Conservation (phyloP, 1,140 invertebrate genomes). For the Drosophila tristis region DNA sequence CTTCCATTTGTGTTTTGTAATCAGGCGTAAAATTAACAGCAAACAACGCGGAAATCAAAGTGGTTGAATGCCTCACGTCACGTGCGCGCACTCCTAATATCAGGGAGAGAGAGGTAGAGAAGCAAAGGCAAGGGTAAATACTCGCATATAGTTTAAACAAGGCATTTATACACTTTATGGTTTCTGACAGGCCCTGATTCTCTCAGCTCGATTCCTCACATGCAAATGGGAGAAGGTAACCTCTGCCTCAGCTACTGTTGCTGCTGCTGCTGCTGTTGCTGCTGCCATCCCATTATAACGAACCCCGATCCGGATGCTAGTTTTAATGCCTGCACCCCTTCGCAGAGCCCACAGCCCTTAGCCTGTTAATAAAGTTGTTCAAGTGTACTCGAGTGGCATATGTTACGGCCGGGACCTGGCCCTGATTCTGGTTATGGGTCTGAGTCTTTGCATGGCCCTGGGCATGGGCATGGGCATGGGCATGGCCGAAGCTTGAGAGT, state of each 20-base stretch:
- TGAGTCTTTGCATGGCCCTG: not conserved
- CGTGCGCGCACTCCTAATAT: conserved; percentile 68
- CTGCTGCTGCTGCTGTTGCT: too few relatives aligned
- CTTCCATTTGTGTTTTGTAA: conserved; percentile 28
- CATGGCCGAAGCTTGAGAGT: conserved; percentile 39
- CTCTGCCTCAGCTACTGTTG: conserved; percentile 5
- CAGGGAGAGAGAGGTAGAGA: conserved; percentile 45
- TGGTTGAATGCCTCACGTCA: conserved; percentile 69
- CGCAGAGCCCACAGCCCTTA: conserved; percentile 7
- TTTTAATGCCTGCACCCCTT: conserved; percentile 47
- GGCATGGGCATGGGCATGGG: conserved; percentile 4
- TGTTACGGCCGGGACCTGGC: conserved; percentile 41
- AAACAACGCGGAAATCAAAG: conserved; percentile 70
- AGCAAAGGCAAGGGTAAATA: conserved; percentile 30
- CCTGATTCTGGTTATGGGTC: too few relatives aligned
- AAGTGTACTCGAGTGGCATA: conserved; percentile 75
- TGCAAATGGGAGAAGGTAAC: conserved; percentile 57
- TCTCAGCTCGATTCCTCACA: conserved; percentile 28
- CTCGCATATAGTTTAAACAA: conserved; percentile 53
- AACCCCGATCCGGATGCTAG: conserved; percentile 51
- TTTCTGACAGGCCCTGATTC: conserved; percentile 79
- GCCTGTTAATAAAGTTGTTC: conserved; percentile 72
- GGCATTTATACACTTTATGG: conserved; percentile 80
- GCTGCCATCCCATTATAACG: conserved; percentile 58
- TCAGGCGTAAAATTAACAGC: conserved; percentile 75